Evolutionary conservation across 2,797 vertebrate species (phyloP).

Genomic region (Amphiprion clarkii): DNA sequence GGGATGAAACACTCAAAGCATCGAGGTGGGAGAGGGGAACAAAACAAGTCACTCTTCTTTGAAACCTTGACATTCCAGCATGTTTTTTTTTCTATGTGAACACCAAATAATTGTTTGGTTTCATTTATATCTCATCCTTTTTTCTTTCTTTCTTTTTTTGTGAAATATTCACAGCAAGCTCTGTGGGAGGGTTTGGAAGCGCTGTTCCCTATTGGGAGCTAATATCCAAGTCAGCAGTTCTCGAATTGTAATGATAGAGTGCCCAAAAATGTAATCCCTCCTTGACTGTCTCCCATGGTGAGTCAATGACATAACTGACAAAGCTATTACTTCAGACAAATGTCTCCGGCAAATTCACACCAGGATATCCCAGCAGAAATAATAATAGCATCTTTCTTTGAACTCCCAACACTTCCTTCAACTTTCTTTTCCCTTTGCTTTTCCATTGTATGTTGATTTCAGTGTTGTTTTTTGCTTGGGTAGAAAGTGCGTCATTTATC

Average conservation of each 20-base stretch:
- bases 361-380: constrained; percentile 75
- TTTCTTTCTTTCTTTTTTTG: constrained; percentile 35
- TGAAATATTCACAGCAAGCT: constrained; percentile 69
- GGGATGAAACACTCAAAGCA: constrained; percentile 57
- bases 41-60: constrained; percentile 51
- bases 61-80: constrained; percentile 56
- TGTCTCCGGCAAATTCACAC: constrained; percentile 79
- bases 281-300: constrained; percentile 82
- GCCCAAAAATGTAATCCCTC: constrained; percentile 83
- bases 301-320: constrained; percentile 83
- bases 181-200: constrained; percentile 64
- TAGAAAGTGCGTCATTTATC: not conserved
- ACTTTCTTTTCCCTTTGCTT: constrained; percentile 49
- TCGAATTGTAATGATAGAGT: constrained; percentile 83
- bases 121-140: constrained; percentile 58
- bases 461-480: constrained; percentile 10
- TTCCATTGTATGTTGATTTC: constrained; percentile 33
- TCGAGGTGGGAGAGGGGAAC: constrained; percentile 34
- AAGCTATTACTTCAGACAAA: constrained; percentile 85
- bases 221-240: constrained; percentile 84
- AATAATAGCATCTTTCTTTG: constrained; percentile 72
- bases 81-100: constrained; percentile 56
- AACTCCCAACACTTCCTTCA: constrained; percentile 50
- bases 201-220: constrained; percentile 78
- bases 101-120: constrained; percentile 75